Base-by-base conservation (phyloP, 2,888 invertebrate species). In the Chamaedrilus cognettii region DNA sequence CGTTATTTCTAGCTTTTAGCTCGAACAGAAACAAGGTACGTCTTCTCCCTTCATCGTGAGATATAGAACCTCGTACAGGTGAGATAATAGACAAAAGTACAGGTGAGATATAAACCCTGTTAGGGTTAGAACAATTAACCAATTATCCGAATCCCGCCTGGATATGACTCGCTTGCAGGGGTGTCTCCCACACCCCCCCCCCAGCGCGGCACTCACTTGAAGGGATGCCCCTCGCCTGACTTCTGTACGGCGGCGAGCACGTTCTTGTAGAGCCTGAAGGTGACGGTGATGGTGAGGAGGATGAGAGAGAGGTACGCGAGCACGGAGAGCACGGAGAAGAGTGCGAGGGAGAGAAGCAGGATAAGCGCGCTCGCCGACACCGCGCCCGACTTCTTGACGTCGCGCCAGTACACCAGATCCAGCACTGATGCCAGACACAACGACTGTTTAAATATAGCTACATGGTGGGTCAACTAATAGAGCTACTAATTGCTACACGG, bases 401-500 rank as follows among this genome's bases (percentile, higher is more conserved):
- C 92, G 76, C 96, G 90, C 98, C 98, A 99, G 88, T 98, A 97
- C 85, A 99, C 91, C 85, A 98, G 88, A 82, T 94, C 93, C 86
- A 94, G 91, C 89, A 84, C 84, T 84, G 28, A 19, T 19, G 19
- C 42, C 11, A 42, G 19, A 42, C 11, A 42, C 11, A 42, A 19
- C 42, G 19, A 15, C 19, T 19, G 19, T 42, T 42, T 42, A 19
- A 42, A 42, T 42, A 15, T 15, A 42, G 19, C 19, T 11, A 42
- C 42, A n/a, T n/a, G n/a, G n/a, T n/a, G n/a, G n/a, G n/a, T n/a
- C n/a, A n/a, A n/a, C n/a, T n/a, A n/a, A n/a, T n/a, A n/a, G n/a
- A n/a, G n/a, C n/a, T n/a, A n/a, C n/a, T n/a, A n/a, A n/a, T n/a
- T n/a, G n/a, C n/a, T n/a, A n/a, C n/a, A n/a, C n/a, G n/a, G n/a